Evolutionary conservation across 2,888 invertebrate genomes (phyloP), one percentile per base, ranked within the genome.

Genomic region (Nipponacmea schrenckii): DNA sequence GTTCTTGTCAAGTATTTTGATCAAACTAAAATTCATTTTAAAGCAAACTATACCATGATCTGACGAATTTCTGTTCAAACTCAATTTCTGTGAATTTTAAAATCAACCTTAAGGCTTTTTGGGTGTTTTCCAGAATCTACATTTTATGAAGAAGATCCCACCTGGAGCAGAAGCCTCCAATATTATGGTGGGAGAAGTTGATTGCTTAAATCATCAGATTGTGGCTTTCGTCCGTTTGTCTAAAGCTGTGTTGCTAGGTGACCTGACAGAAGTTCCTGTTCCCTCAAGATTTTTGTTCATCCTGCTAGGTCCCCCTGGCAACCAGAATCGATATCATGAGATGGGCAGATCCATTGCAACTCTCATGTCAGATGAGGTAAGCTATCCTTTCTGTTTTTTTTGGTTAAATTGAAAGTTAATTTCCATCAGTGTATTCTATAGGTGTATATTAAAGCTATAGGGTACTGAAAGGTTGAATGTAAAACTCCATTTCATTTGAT

Each of bases 91-190:
- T n/a, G n/a, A n/a, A 31, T 31, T 31, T 31, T 31, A 31, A 31
- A 31, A n/a, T n/a, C n/a, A n/a, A n/a, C n/a, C n/a, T n/a, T n/a
- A n/a, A n/a, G n/a, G n/a, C n/a, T n/a, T 39, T 39, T 39, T 7
- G 10, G 45, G 31, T 31, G 46, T 31, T 27, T 17, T 24, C n/a
- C 77, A 78, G 70, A 86, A 85, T 69, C 75, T 81, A 8, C 84
- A 85, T 77, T 88, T 88, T 79, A 84, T 87, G 85, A 88, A 96
- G 79, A 99, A 99, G 91, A 96, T 99, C 87, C 98, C 98, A 20
- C 93, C 93, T 0, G 98, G 98, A n/a, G 95, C 98, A 1, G 98
- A 99, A 90, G 97, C 98, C 1, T 96, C 97, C 74, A 99, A 98
- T 88, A 98, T 99, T 81, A 91, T 99, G 64, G 97, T 99, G 0